Evolutionary conservation across 2,113 vertebrate species (phyloP).

Genomic region (Antigone vipio): DNA sequence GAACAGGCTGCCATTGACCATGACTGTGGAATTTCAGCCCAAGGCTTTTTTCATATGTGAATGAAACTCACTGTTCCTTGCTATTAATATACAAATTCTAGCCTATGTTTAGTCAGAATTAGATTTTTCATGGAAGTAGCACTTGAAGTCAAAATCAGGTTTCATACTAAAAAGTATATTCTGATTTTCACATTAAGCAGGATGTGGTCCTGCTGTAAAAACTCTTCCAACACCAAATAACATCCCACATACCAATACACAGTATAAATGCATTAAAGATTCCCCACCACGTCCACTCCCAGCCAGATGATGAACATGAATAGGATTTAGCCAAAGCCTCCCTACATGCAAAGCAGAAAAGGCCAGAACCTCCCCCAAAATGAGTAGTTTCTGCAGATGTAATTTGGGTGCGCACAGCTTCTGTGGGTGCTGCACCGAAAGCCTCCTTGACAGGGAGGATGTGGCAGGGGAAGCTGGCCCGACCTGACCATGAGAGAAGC

Average conservation of each 20-base stretch:
- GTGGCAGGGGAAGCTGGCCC: fast-evolving
- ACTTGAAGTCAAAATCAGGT: neutral
- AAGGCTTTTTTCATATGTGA: neutral
- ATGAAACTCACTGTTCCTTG: neutral
- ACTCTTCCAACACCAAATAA: neutral
- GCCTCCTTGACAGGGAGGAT: neutral
- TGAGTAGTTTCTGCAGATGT: neutral
- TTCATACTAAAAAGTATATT: neutral
- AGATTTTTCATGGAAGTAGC: neutral
- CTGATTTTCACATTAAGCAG: neutral
- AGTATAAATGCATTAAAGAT: neutral
- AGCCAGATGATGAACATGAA: neutral
- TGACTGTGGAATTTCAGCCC: neutral
- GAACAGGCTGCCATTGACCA: neutral
- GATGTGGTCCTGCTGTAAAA: neutral
- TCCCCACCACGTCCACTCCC: neutral
- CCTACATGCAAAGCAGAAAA: neutral
- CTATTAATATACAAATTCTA: neutral
- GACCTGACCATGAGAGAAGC: neutral
- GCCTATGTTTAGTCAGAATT: neutral
- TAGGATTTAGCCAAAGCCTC: neutral
- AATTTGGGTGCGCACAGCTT: neutral
- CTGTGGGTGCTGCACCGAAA: neutral
- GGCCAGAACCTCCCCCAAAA: neutral
- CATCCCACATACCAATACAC: neutral